Conservation (phyloP, 92 coral and sea anemone genomes). For the Zoanthus solanderi region DNA sequence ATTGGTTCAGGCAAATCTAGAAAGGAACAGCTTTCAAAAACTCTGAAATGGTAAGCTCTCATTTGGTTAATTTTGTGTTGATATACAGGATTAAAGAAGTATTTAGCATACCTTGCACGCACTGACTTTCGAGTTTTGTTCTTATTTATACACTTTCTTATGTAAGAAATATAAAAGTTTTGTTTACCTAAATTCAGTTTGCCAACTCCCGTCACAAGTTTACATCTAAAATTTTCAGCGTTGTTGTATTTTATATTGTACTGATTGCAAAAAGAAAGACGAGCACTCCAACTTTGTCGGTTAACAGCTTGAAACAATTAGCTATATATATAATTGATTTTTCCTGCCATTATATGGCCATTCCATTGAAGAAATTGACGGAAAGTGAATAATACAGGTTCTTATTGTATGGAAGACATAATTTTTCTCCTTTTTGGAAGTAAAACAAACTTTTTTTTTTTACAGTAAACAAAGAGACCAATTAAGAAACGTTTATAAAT, state of each 20-base stretch:
- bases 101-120: conserved; percentile 21
- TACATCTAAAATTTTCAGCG: not conserved
- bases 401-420: not conserved
- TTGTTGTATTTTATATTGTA: not conserved
- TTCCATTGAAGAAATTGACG: not conserved
- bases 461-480: conserved; percentile 18
- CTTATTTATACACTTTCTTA: not conserved
- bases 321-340: conserved; percentile 6
- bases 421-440: not conserved
- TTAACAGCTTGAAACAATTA: conserved; percentile 25
- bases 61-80: not conserved
- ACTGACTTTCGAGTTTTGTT: not conserved
- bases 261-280: not conserved
- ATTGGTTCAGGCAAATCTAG: conserved; percentile 71
- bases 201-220: not conserved
- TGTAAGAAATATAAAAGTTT: not conserved
- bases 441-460: not conserved
- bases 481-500: conserved; percentile 17
- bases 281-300: not conserved
- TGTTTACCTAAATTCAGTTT: not conserved
- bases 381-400: not conserved
- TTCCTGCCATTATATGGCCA: not conserved
- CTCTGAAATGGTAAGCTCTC: conserved; percentile 72
- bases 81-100: not conserved
- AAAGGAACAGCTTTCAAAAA: conserved; percentile 85